Evolutionary conservation across 2,888 invertebrate species (phyloP).

Genomic region (Hirudinaria manillensis): DNA sequence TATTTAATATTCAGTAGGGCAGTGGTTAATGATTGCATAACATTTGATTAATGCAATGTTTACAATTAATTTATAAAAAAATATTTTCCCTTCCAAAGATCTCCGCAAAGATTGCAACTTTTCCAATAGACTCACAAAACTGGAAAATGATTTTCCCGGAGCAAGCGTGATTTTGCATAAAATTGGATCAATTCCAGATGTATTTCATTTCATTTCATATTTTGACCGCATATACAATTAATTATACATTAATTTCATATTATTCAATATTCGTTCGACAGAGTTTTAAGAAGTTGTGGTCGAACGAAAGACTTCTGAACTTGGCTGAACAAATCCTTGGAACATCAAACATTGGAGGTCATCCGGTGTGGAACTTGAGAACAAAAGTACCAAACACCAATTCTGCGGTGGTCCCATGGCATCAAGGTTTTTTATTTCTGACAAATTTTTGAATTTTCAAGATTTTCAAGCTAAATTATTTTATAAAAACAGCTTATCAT

Average conservation of each 20-base stretch:
- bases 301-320: constrained; percentile 47
- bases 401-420: constrained; percentile 51
- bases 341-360: constrained; percentile 47
- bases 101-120: constrained; percentile 46
- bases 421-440: constrained; percentile 45
- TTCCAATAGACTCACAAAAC: constrained; percentile 46
- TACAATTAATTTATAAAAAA: too few species aligned
- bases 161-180: constrained; percentile 50
- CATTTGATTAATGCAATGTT: too few species aligned
- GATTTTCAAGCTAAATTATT: too few species aligned
- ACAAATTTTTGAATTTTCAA: not conserved
- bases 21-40: too few species aligned
- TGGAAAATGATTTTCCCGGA: constrained; percentile 50
- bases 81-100: constrained; percentile 37
- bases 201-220: constrained; percentile 12
- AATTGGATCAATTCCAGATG: constrained; percentile 28
- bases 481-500: too few species aligned
- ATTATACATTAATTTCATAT: not conserved
- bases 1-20: too few species aligned
- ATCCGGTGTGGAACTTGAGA: constrained; percentile 51
- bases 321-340: constrained; percentile 50
- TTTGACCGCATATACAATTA: not conserved
- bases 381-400: constrained; percentile 49
- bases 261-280: constrained; percentile 34
- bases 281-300: constrained; percentile 47